phyloP scores from a whole-genome alignment of 2,797 vertebrate genomes.

The Eospalax fontanierii region DNA sequence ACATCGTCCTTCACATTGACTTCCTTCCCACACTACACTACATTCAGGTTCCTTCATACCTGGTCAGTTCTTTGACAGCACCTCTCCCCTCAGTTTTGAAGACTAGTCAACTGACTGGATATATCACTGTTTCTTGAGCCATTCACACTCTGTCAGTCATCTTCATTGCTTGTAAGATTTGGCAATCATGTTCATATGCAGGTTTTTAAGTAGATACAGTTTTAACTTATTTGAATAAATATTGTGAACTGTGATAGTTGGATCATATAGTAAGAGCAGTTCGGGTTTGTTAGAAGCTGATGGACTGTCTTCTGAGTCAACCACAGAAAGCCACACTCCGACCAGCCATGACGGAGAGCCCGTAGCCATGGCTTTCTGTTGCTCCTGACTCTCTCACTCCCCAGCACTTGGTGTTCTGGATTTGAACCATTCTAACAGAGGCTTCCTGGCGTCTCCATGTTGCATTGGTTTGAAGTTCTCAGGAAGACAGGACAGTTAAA shows the following conservation, averaged over 20 bases:
- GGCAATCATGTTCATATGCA: background rate
- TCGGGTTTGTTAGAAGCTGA: background rate
- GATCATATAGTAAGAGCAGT: background rate
- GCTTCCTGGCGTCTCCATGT: rapidly evolving
- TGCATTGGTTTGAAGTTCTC: background rate
- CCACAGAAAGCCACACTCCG: background rate
- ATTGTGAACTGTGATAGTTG: too few relatives aligned
- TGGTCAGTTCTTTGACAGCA: too few relatives aligned
- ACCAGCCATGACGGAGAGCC: too few relatives aligned
- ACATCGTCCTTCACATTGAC: background rate
- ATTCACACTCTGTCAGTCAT: too few relatives aligned
- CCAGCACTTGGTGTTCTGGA: background rate
- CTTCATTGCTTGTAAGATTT: background rate
- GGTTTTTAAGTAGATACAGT: background rate
- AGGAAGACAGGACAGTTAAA: background rate
- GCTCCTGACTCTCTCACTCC: too few relatives aligned
- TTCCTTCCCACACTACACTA: too few relatives aligned
- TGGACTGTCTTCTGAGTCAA: background rate
- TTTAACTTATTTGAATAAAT: background rate
- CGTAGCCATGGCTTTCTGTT: background rate
- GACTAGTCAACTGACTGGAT: background rate
- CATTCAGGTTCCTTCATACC: too few relatives aligned
- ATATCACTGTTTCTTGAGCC: too few relatives aligned
- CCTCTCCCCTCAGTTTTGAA: background rate
- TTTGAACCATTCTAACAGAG: background rate